phyloP scores from a whole-genome alignment of 2,797 vertebrate species.

The Holocentrus rufus region DNA sequence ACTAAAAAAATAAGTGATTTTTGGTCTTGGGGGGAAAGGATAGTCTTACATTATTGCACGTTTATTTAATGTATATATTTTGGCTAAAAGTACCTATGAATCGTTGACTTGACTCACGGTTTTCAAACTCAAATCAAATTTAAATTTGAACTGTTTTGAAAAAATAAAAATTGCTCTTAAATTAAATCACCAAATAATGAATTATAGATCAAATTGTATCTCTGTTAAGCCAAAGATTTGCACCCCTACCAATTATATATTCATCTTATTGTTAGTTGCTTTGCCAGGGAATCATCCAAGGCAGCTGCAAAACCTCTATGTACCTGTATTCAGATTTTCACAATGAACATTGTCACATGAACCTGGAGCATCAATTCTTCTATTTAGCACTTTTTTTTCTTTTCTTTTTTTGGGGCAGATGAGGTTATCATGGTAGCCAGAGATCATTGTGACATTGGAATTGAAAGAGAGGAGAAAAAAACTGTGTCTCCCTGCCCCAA shows the following conservation, averaged over 20 bases:
- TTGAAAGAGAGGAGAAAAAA: constrained; percentile 29
- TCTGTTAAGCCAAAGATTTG: too few species aligned
- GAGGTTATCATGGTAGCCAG: constrained; percentile 6
- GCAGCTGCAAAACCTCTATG: background rate
- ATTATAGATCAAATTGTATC: too few species aligned
- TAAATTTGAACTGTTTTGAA: too few species aligned
- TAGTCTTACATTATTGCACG: background rate
- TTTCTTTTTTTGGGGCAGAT: too few species aligned
- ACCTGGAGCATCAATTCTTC: background rate
- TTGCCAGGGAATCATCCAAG: background rate
- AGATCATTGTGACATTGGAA: constrained; percentile 30
- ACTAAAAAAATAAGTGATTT: too few species aligned
- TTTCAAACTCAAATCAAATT: too few species aligned
- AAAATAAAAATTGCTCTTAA: too few species aligned
- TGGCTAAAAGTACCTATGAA: too few species aligned
- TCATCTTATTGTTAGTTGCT: background rate
- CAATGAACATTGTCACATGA: background rate
- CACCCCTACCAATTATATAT: too few species aligned
- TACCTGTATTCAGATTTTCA: background rate
- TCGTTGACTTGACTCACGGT: too few species aligned
- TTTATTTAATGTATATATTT: background rate
- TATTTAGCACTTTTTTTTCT: background rate
- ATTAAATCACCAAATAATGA: too few species aligned
- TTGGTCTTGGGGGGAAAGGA: too few species aligned
- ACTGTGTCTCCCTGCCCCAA: constrained; percentile 32